Evolutionary conservation across 1,140 invertebrate species (phyloP).

Genomic region (Cotesia glomerata): DNA sequence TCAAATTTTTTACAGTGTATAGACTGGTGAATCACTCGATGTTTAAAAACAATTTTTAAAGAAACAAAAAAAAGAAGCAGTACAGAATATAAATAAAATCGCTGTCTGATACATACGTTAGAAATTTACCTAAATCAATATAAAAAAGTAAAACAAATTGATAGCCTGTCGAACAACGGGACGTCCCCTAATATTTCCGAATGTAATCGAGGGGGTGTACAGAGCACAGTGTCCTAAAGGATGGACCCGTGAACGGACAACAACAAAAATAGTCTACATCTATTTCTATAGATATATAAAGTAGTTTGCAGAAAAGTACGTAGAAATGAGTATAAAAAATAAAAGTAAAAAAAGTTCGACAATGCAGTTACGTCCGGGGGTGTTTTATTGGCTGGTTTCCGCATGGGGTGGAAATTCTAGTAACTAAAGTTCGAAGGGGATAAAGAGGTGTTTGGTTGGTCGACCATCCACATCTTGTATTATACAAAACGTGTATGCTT

Average conservation of each 20-base stretch:
- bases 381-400: slow-evolving; percentile 61
- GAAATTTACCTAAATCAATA: slow-evolving; percentile 27
- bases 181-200: slow-evolving; percentile 66
- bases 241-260: slow-evolving; percentile 34
- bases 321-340: slow-evolving; percentile 18
- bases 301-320: slow-evolving; percentile 27
- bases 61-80: background rate
- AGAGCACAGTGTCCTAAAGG: background rate
- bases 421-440: slow-evolving; percentile 20
- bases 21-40: too few species aligned
- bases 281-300: slow-evolving; percentile 1
- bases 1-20: too few species aligned
- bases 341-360: slow-evolving; percentile 47
- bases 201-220: slow-evolving; percentile 64
- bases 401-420: slow-evolving; percentile 54
- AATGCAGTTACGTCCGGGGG: slow-evolving; percentile 50
- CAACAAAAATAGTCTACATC: slow-evolving; percentile 21
- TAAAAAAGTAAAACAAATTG: slow-evolving; percentile 58
- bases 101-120: slow-evolving; percentile 21
- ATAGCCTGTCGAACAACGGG: slow-evolving; percentile 62
- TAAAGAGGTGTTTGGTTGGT: slow-evolving; percentile 45
- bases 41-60: too few species aligned
- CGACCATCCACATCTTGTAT: slow-evolving; percentile 7
- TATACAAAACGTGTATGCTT: slow-evolving; percentile 8
- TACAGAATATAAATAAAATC: slow-evolving; percentile 12